Percentiles rank a stretch among this genome's conserved stretches.
Conservation (phyloP, 2,797 vertebrate species). For the Crenuchus spilurus region DNA sequence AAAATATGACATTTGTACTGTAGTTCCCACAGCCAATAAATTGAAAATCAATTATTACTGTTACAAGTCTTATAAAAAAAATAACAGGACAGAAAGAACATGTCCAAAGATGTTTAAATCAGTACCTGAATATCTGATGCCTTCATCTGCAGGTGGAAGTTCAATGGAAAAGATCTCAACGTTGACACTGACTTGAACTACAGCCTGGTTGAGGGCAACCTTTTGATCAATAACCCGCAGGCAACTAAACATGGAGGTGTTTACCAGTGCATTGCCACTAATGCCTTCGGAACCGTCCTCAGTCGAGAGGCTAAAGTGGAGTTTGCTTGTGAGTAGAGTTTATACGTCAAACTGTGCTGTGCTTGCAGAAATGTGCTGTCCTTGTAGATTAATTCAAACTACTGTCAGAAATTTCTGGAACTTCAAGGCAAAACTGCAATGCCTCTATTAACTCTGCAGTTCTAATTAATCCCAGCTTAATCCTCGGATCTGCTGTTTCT, state of each 20-base stretch:
- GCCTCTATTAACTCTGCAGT: not conserved
- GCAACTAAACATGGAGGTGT: constrained; percentile 83
- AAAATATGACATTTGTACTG: too few relatives aligned
- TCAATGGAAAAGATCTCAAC: constrained; percentile 84
- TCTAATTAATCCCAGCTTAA: not conserved
- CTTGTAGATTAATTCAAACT: not conserved
- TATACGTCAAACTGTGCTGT: not conserved
- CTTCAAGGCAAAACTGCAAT: not conserved
- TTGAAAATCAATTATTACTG: too few relatives aligned
- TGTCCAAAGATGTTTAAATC: too few relatives aligned
- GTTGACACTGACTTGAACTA: constrained; percentile 83
- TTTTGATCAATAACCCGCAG: constrained; percentile 89
- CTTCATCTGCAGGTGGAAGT: constrained; percentile 83
- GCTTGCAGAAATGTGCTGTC: not conserved
- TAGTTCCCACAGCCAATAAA: too few relatives aligned
- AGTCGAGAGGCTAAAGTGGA: constrained; percentile 89
- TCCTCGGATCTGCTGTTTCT: constrained; percentile 1
- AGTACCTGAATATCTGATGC: not conserved
- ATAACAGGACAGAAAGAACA: too few relatives aligned
- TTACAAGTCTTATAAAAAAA: too few relatives aligned
- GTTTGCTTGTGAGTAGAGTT: constrained; percentile 90
- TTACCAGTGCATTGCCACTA: constrained; percentile 91
- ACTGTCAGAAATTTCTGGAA: not conserved
- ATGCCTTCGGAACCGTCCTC: constrained; percentile 85
- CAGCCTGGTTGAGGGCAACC: constrained; percentile 85